Conservation (phyloP, 2,797 vertebrate genomes). For the Oceanodroma leucorhoa region DNA sequence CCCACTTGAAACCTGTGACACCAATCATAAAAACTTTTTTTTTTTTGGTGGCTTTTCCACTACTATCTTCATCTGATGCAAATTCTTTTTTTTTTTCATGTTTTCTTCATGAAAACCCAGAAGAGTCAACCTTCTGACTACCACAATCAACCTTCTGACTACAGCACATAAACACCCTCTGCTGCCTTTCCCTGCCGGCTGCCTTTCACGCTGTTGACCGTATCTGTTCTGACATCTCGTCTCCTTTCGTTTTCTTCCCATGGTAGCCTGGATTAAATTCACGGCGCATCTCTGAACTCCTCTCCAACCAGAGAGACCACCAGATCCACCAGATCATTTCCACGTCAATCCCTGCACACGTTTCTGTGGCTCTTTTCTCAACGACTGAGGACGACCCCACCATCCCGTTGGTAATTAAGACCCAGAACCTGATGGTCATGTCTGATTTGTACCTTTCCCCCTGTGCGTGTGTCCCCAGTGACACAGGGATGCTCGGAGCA, state of each 20-base stretch:
- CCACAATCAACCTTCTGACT: background rate
- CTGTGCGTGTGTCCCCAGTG: rapidly evolving
- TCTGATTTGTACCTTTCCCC: background rate
- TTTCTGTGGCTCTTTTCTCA: background rate
- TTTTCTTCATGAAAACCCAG: background rate
- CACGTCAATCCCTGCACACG: rapidly evolving
- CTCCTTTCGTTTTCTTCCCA: background rate
- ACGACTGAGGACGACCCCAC: rapidly evolving
- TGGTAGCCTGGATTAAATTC: background rate
- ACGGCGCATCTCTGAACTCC: rapidly evolving
- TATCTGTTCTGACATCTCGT: no score
- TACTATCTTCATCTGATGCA: background rate
- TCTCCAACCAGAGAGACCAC: background rate
- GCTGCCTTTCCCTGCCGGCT: background rate
- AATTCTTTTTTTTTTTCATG: background rate
- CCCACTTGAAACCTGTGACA: background rate
- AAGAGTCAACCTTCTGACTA: background rate
- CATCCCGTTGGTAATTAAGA: background rate
- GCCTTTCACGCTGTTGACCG: background rate
- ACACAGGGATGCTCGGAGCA: rapidly evolving
- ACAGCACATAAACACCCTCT: background rate
- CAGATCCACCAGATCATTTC: background rate
- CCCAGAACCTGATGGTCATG: rapidly evolving
- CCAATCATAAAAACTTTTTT: background rate
- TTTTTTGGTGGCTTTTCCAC: background rate